Percentiles rank a stretch among this genome's conserved stretches.
Evolutionary conservation across 2,113 vertebrate genomes (phyloP).

Genomic region (Jacana jacana): DNA sequence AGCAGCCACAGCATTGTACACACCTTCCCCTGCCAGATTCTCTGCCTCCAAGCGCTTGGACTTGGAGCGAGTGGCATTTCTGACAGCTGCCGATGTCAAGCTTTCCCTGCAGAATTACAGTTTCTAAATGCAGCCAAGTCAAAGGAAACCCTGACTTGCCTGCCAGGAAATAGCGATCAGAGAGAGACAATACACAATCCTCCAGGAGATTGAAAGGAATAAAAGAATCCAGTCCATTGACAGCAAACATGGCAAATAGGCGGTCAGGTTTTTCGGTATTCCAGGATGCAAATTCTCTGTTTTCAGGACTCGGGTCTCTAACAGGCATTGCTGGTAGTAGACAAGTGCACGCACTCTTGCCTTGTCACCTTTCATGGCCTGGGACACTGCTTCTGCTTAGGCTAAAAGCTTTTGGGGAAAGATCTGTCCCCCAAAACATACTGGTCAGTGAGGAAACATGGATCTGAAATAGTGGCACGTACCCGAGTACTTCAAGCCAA

Average conservation of each 20-base stretch:
- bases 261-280: background rate
- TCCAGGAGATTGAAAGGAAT: background rate
- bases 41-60: background rate
- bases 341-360: background rate
- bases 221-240: background rate
- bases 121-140: background rate
- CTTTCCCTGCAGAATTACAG: background rate
- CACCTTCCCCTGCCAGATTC: background rate
- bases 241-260: background rate
- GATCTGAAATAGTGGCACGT: fast-evolving
- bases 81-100: background rate
- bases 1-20: background rate
- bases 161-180: background rate
- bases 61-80: background rate
- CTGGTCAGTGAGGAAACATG: background rate
- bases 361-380: background rate
- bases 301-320: background rate
- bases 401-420: fast-evolving
- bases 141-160: background rate
- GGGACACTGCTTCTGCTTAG: background rate
- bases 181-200: background rate
- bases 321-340: background rate
- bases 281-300: background rate
- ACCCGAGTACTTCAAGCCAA: too few species aligned
- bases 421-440: too few species aligned